Evolutionary conservation across 2,113 vertebrate genomes (phyloP).

Genomic region (Fulmarus glacialis): DNA sequence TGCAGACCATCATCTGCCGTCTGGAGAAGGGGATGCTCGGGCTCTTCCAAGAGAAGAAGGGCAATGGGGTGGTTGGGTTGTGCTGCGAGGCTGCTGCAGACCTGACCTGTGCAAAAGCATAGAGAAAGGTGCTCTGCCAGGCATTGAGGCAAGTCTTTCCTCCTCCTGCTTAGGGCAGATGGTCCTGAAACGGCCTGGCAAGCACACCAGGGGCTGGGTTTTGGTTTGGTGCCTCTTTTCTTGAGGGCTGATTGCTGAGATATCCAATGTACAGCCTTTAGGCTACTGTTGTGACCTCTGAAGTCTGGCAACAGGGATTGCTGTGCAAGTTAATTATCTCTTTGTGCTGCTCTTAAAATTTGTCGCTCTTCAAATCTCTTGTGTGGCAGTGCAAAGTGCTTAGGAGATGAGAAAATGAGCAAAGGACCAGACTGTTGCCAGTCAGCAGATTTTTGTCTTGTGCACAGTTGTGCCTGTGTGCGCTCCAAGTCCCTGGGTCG

Average conservation of each 20-base stretch:
- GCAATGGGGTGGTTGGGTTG: not conserved
- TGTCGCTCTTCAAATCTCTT: not conserved
- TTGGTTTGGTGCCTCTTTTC: not conserved
- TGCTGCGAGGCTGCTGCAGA: not conserved
- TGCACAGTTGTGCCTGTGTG: not conserved
- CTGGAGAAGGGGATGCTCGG: not conserved
- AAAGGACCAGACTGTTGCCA: not conserved
- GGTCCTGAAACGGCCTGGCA: not conserved
- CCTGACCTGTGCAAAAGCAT: not conserved
- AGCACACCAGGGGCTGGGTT: not conserved
- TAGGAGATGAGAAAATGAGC: not conserved
- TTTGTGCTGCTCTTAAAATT: not conserved
- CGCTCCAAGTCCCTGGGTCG: not conserved
- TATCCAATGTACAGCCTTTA: accelerated
- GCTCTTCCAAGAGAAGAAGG: not conserved
- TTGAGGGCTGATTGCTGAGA: not conserved
- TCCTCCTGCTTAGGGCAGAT: not conserved
- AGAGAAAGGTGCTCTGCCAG: not conserved
- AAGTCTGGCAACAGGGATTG: not conserved
- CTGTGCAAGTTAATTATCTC: not conserved
- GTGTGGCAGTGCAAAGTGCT: not conserved
- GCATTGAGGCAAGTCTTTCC: not conserved
- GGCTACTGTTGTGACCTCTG: not conserved
- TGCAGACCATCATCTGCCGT: not conserved
- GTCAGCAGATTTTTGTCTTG: not conserved